phyloP scores from a whole-genome alignment of 1,140 invertebrate genomes.

The Laodelphax striatellus region DNA sequence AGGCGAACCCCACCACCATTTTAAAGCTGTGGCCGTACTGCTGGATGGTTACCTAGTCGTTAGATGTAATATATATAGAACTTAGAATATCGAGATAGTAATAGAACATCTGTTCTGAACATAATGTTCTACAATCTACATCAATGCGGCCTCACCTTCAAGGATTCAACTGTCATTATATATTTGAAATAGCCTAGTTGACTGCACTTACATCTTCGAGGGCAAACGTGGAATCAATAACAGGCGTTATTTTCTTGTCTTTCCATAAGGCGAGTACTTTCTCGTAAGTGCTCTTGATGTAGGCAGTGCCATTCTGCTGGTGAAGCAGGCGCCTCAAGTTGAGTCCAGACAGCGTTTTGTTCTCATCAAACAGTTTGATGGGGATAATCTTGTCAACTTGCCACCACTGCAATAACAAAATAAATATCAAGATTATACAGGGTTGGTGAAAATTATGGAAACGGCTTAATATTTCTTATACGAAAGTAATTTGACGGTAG shows the following conservation, averaged over 20 bases:
- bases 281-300: conserved; percentile 53
- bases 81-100: no score
- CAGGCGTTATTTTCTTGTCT: conserved; percentile 65
- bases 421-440: neutral
- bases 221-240: conserved; percentile 74
- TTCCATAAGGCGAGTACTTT: conserved; percentile 63
- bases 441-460: neutral
- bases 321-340: conserved; percentile 75
- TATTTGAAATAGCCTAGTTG: no score
- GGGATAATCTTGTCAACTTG: conserved; percentile 82
- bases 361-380: conserved; percentile 80
- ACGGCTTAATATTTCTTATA: neutral
- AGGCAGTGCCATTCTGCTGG: conserved; percentile 60
- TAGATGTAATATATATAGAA: no score
- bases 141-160: no score
- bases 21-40: no score
- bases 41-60: no score
- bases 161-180: no score
- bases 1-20: no score
- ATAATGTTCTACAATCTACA: no score
- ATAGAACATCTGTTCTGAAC: no score
- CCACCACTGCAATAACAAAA: conserved; percentile 58
- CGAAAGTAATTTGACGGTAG: no score
- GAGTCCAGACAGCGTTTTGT: conserved; percentile 70
- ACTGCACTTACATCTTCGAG: conserved; percentile 62